Percentiles rank a stretch among this genome's conserved stretches.
phyloP scores from a whole-genome alignment of 2,797 vertebrate genomes.

The Lycodopsis pacificus region DNA sequence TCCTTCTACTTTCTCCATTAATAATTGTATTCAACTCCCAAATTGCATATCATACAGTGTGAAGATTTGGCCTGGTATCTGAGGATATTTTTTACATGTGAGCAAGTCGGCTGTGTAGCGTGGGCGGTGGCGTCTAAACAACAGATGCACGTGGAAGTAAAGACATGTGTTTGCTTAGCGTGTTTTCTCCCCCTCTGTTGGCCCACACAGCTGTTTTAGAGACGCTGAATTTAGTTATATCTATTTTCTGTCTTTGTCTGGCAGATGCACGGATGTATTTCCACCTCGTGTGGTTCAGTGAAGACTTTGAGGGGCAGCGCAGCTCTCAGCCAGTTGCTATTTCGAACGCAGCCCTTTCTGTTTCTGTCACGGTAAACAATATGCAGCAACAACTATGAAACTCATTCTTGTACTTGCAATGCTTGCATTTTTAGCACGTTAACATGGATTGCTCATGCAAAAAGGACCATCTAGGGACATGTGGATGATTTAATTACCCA shows the following conservation, averaged over 20 bases:
- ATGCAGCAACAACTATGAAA: background rate
- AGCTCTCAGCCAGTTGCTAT: constrained; percentile 20
- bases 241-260: constrained; percentile 51
- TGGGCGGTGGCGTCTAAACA: constrained; percentile 65
- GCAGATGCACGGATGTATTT: constrained; percentile 35
- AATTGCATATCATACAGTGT: background rate
- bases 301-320: constrained; percentile 19
- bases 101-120: constrained; percentile 8
- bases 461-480: background rate
- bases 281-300: constrained; percentile 34
- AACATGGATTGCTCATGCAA: background rate
- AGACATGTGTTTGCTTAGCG: constrained; percentile 52
- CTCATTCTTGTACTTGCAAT: background rate
- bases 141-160: constrained; percentile 62
- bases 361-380: constrained; percentile 36
- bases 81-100: background rate
- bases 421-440: background rate
- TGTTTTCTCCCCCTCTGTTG: constrained; percentile 24
- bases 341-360: constrained; percentile 15
- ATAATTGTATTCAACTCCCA: background rate
- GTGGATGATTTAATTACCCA: background rate
- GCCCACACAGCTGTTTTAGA: constrained; percentile 66
- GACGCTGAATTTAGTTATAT: constrained; percentile 50
- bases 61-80: background rate
- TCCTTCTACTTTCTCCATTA: background rate